A percentile compares a stretch with the other conserved stretches of the same genome.
phyloP scores from a whole-genome alignment of 2,113 vertebrate genomes.

The Rhea pennata region DNA sequence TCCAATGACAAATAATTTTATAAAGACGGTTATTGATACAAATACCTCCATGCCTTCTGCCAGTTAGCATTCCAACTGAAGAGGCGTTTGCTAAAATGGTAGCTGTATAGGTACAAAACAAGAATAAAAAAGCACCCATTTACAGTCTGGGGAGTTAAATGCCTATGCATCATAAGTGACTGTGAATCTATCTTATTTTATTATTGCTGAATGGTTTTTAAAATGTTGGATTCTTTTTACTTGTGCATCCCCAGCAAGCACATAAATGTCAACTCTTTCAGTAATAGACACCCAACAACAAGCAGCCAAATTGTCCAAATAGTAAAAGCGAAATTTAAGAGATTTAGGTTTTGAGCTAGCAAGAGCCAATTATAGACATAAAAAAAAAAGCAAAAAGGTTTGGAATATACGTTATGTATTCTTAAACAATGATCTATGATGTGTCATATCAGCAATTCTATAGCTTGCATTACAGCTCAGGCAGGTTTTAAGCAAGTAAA shows the following conservation, averaged over 20 bases:
- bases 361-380: slow-evolving; percentile 24
- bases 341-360: slow-evolving; percentile 16
- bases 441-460: background rate
- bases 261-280: slow-evolving; percentile 24
- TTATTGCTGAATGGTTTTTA: background rate
- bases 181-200: background rate
- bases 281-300: slow-evolving; percentile 20
- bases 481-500: background rate
- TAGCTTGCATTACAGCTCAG: background rate
- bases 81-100: background rate
- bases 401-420: background rate
- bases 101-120: background rate
- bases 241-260: slow-evolving; percentile 13
- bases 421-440: background rate
- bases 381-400: slow-evolving; percentile 29
- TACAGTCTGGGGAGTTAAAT: background rate
- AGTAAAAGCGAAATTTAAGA: slow-evolving; percentile 21
- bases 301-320: slow-evolving; percentile 6
- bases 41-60: background rate
- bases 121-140: background rate
- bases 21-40: slow-evolving; percentile 11
- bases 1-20: background rate
- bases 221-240: background rate
- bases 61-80: slow-evolving; percentile 13
- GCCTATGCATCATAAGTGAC: background rate